These are phyloP conservation scores for Lota lota DNA, from an alignment of 2,113 vertebrate genomes.

Conservation along the genomic window DNA sequence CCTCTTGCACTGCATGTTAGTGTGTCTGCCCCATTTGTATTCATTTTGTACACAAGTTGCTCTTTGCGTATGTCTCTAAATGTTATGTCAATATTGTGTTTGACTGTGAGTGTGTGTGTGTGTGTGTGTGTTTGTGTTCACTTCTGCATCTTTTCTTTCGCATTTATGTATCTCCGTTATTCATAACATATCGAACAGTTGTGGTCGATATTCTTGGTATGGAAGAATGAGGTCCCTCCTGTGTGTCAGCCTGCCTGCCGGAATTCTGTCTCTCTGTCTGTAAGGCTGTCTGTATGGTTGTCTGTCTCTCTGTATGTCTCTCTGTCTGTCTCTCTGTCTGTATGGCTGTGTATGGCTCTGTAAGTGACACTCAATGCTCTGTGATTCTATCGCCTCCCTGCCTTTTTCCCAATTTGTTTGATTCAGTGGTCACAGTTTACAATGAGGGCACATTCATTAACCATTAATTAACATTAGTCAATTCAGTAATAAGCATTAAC, in stretches of 20 bases:
- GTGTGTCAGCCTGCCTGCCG: slow-evolving; percentile 26
- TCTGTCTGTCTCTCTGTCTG: neutral
- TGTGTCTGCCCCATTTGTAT: neutral
- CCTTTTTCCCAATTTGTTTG: neutral
- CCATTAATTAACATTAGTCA: neutral
- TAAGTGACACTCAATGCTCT: neutral
- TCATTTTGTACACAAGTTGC: too few species aligned
- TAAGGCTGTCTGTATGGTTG: too few species aligned
- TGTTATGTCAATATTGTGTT: slow-evolving; percentile 15
- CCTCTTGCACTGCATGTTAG: slow-evolving; percentile 5
- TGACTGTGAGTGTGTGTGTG: slow-evolving; percentile 12
- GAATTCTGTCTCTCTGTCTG: neutral
- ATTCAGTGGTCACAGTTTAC: too few species aligned
- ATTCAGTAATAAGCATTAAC: too few species aligned
- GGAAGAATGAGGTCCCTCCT: neutral
- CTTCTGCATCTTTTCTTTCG: neutral
- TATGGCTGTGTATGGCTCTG: neutral
- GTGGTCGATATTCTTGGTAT: slow-evolving; percentile 20
- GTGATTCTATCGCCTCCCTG: neutral
- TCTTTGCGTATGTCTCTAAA: neutral
- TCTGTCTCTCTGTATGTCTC: slow-evolving; percentile 4
- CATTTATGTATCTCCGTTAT: slow-evolving; percentile 27
- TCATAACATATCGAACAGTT: slow-evolving; percentile 18
- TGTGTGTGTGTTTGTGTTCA: slow-evolving; percentile 31
- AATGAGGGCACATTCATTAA: neutral